Evolutionary conservation across 2,113 vertebrate species (phyloP), one percentile per base, ranked within the genome.

Genomic region (Carettochelys insculpta): DNA sequence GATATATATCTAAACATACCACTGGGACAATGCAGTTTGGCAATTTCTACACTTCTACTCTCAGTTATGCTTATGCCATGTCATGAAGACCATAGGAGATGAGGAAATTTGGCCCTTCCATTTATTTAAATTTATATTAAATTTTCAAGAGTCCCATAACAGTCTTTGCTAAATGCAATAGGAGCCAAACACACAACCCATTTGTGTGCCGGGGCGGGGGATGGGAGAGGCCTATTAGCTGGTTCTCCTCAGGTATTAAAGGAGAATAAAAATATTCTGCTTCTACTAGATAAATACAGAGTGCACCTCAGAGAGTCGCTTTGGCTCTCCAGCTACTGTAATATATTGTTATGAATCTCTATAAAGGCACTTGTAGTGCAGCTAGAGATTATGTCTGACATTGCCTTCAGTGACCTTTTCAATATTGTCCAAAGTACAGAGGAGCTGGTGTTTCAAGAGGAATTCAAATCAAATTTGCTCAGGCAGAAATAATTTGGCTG

Each of bases 341-440:
- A 93, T 41, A 82, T 17, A 58, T 95, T 95, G 96, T 93, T 94
- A 90, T 80, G 97, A 96, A 85, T 91, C 79, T 89, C 94, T 88
- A 85, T 90, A 75, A 22, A 91, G 90, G 92, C 92, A 53, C 93
- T 96, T 91, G 96, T 80, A 96, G 87, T 95, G 95, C 96, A 96
- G 90, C 92, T 92, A 56, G 81, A 95, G 96, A 97, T 96, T 94
- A 31, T 95, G 96, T 96, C 97, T 97, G 97, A 97, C 97, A 95
- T 92, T 92, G 96, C 96, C 95, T 96, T 73, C 79, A 7, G 96
- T 97, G 97, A 98, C 98, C 98, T 98, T 97, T 98, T 94, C 97
- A 96, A 90, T 94, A 94, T 11, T 92, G 97, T 91, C 97, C 96
- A 76, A n/a, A 94, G 94, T 86, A 65, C 92, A 48, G 87, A 54